Base-by-base conservation (phyloP, 1,140 invertebrate species). In the Samia ricini region DNA sequence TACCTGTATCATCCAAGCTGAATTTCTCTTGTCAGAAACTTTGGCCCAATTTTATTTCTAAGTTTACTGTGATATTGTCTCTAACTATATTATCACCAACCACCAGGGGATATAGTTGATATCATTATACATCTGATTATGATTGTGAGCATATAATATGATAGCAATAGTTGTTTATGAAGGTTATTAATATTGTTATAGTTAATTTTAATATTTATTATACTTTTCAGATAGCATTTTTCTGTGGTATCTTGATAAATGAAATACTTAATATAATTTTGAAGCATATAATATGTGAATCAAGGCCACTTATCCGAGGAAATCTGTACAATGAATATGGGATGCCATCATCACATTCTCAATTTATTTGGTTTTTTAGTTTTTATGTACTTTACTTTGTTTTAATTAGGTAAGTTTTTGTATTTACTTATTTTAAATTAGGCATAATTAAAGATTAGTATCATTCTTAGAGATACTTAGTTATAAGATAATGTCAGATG, bases 361-460 rank as follows among this genome's bases (percentile, higher is more conserved):
- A 98, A 90, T 97, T 97, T 87, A 95, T 97, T 91, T 98, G 96
- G 95, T 98, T 98, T 90, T 97, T 98, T 90, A 93, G 96, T 62
- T 93, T 94, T 51, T 98, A 98, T 87, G 93, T 96, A 67, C 92
- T 95, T 71, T 95, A 96, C 85, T 98, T 98, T 92, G 93, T 97
- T 75, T 94, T 95, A 74, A 94, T 97, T 75, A 96, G 97, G 96
- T 97, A 92, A 92, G 77, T 70, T 52, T 29, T 6, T 18, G 4
- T 54, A 49, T 21, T 26, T 61, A 23, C 18, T 26, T 60, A 64
- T 29, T 22, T 6, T 48, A 48, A 48, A 48, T 48, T 48, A 15
- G 12, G 5, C 10, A 48, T 48, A n/a, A n/a, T n/a, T n/a, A n/a
- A n/a, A n/a, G n/a, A n/a, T n/a, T 57, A 10, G 20, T 56, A 56